Percentiles rank a stretch among this genome's conserved stretches.
Evolutionary conservation across 2,113 vertebrate species (phyloP).

Genomic region (Nothocercus julius): DNA sequence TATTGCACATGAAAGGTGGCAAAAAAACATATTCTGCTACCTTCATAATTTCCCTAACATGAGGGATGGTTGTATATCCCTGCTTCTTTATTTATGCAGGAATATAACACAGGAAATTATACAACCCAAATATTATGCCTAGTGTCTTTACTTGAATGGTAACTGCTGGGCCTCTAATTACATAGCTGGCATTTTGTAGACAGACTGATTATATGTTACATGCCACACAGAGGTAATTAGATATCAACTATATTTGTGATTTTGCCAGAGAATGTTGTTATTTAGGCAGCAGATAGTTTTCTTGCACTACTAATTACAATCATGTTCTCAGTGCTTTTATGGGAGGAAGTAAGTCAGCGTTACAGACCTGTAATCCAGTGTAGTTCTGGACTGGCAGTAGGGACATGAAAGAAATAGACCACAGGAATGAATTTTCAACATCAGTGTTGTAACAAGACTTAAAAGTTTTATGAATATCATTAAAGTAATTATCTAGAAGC

Average conservation of each 20-base stretch:
- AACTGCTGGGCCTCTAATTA: conserved; percentile 61
- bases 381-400: not conserved
- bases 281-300: not conserved
- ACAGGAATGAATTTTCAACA: not conserved
- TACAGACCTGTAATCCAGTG: not conserved
- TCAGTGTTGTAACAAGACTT: not conserved
- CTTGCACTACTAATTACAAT: not conserved
- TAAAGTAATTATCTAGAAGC: conserved; percentile 15
- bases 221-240: conserved; percentile 48
- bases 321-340: not conserved
- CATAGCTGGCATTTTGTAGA: conserved; percentile 36
- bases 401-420: not conserved
- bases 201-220: conserved; percentile 48
- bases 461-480: not conserved
- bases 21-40: conserved; percentile 8
- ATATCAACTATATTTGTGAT: not conserved
- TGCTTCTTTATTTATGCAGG: not conserved
- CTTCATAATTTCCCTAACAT: not conserved
- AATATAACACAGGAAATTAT: conserved; percentile 3
- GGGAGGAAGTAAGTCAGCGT: not conserved
- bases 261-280: not conserved
- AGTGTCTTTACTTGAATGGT: conserved; percentile 5
- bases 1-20: not conserved
- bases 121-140: conserved; percentile 26
- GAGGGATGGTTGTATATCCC: not conserved